Evolutionary conservation across 2,888 invertebrate species (phyloP), one percentile per base, ranked within the genome.

Genomic region (Synergus japonicus): DNA sequence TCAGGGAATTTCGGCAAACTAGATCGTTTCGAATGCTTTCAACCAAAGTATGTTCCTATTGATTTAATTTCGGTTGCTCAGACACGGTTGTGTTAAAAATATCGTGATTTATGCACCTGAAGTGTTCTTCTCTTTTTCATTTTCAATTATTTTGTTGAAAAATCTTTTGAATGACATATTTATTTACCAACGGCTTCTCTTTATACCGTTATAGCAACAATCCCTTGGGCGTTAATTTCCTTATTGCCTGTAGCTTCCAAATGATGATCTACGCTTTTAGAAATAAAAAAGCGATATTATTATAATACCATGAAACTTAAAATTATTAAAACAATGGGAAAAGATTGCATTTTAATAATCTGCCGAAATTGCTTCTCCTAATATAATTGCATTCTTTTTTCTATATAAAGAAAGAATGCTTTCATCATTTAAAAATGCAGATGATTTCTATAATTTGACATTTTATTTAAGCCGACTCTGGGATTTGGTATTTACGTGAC

Each of bases 401-500:
- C 22, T 22, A 10, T 22, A 60, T 22, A 54, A n/a, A 54, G n/a
- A n/a, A n/a, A 54, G 2, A 54, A 18, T 8, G 9, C 54, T 54
- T 54, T n/a, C 15, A n/a, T 54, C 2, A 22, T 69, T 66, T 46
- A 54, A 37, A 54, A 73, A 73, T 73, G 37, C 29, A 41, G 73
- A 54, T 37, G 54, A 54, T 54, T 54, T 37, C 54, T 15, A 73
- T 73, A 54, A 10, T 73, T 54, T 73, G 73, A 73, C 73, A 73
- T 73, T 54, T 73, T 37, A 4, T 37, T 29, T 29, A 29, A 29
- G 15, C 44, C 49, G 49, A 3, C 41, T 66, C 4, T 15, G 10
- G n/a, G 12, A 22, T 73, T 73, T 73, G 73, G n/a, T 41, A 73
- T 73, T 73, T 73, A 73, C 73, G 12, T 73, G 73, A 73, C 73